These are phyloP conservation scores for Congeria kusceri DNA, from an alignment of 2,888 invertebrate species.

Conservation along the genomic window DNA sequence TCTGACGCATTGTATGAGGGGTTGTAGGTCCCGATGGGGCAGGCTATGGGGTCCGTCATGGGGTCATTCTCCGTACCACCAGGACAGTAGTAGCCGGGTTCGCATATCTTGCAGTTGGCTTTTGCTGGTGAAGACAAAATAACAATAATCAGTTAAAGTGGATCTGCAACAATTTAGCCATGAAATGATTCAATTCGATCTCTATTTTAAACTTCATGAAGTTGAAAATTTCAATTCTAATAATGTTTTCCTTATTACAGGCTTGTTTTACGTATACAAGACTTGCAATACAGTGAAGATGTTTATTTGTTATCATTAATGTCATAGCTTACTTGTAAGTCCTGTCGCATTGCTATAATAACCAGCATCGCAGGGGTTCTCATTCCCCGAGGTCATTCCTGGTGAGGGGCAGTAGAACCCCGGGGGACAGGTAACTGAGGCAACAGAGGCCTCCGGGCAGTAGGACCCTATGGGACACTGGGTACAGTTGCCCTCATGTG, in stretches of 20 bases:
- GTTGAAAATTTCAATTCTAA: too few species aligned
- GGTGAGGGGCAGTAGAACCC: conserved; percentile 78
- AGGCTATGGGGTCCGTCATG: conserved; percentile 76
- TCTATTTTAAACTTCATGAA: too few species aligned
- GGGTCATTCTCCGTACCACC: conserved; percentile 77
- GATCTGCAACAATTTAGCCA: too few species aligned
- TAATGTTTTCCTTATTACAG: too few species aligned
- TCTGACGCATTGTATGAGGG: conserved; percentile 75
- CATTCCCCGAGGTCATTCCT: conserved; percentile 74
- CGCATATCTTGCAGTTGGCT: conserved; percentile 76
- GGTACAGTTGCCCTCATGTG: conserved; percentile 67
- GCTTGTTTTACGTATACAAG: too few species aligned
- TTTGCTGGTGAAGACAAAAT: conserved; percentile 32
- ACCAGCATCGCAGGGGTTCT: conserved; percentile 82
- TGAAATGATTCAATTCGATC: too few species aligned
- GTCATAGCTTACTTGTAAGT: conserved; percentile 73
- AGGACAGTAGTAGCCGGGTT: conserved; percentile 82
- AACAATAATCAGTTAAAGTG: too few species aligned
- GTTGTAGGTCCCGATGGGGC: conserved; percentile 82
- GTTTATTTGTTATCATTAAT: background rate
- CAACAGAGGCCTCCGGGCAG: conserved; percentile 70
- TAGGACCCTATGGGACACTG: conserved; percentile 75
- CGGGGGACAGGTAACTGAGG: conserved; percentile 72
- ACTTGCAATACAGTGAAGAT: background rate
- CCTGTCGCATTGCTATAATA: conserved; percentile 78